These are phyloP conservation scores for Osmerus mordax DNA, from an alignment of 2,113 vertebrate species.

Conservation along the genomic window DNA sequence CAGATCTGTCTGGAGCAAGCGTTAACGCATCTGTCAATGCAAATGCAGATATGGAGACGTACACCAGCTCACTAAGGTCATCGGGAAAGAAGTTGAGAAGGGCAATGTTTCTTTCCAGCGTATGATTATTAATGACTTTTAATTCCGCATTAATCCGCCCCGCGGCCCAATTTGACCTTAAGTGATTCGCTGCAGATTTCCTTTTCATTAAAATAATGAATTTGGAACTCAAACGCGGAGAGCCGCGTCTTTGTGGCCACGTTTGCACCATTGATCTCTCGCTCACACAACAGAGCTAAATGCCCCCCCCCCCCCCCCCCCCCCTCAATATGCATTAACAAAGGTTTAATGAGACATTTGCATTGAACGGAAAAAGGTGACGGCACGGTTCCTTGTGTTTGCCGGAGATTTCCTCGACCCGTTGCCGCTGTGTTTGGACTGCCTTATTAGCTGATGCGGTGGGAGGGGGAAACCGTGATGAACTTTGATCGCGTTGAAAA, in stretches of 20 bases:
- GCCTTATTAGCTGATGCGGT: too few relatives aligned
- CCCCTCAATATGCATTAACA: constrained; percentile 54
- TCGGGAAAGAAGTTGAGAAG: constrained; percentile 34
- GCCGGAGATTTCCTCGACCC: too few relatives aligned
- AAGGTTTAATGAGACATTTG: constrained; percentile 45
- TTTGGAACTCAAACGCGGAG: constrained; percentile 47
- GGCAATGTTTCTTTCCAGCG: constrained; percentile 35
- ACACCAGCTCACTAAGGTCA: constrained; percentile 52
- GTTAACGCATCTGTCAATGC: background rate
- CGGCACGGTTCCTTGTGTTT: too few relatives aligned
- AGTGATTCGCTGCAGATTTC: constrained; percentile 43
- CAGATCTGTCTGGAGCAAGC: background rate
- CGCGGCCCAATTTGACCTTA: constrained; percentile 64
- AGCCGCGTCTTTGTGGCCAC: constrained; percentile 28
- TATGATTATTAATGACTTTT: constrained; percentile 54
- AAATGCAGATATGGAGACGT: constrained; percentile 18
- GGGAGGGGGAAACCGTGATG: too few relatives aligned
- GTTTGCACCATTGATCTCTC: constrained; percentile 35
- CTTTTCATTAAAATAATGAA: constrained; percentile 72
- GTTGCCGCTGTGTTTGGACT: too few relatives aligned
- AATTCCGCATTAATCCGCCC: constrained; percentile 48
- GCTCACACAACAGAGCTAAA: constrained; percentile 28
- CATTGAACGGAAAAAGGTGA: background rate
- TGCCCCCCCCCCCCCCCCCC: constrained; percentile 17
- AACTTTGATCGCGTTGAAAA: too few relatives aligned